These are phyloP conservation scores for Chiroxiphia lanceolata DNA, from an alignment of 2,797 vertebrate species.

Conservation along the genomic window DNA sequence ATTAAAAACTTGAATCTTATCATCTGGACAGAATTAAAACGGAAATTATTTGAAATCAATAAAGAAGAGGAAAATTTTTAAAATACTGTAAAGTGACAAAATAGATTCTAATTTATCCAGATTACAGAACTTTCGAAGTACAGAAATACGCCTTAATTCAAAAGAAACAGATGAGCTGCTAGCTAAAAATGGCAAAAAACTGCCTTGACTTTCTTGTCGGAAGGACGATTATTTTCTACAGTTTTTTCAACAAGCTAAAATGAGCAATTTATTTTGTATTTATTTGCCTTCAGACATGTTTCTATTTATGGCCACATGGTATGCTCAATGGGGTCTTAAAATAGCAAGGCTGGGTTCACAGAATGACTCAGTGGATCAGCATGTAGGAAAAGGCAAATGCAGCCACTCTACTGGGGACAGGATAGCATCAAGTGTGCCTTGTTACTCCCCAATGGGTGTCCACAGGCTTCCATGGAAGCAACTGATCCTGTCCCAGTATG, in stretches of 20 bases:
- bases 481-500: background rate
- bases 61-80: constrained; percentile 24
- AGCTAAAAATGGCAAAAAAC: constrained; percentile 47
- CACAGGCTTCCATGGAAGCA: background rate
- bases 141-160: constrained; percentile 62
- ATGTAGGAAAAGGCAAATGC: background rate
- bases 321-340: background rate
- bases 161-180: constrained; percentile 48
- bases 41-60: constrained; percentile 41
- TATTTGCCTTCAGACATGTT: constrained; percentile 59
- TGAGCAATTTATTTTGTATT: constrained; percentile 48
- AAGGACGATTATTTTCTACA: constrained; percentile 39
- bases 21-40: constrained; percentile 12
- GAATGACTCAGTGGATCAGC: constrained; percentile 15
- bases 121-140: constrained; percentile 44
- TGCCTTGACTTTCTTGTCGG: constrained; percentile 24
- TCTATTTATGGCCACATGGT: constrained; percentile 46
- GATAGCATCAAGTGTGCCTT: background rate
- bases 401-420: background rate
- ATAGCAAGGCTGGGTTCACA: background rate
- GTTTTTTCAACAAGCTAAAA: constrained; percentile 26
- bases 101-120: constrained; percentile 60
- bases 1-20: background rate
- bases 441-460: background rate
- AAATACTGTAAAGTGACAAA: constrained; percentile 56